These are phyloP conservation scores for Phylloscopus trochilus DNA, from an alignment of 2,113 vertebrate species.

Conservation along the genomic window DNA sequence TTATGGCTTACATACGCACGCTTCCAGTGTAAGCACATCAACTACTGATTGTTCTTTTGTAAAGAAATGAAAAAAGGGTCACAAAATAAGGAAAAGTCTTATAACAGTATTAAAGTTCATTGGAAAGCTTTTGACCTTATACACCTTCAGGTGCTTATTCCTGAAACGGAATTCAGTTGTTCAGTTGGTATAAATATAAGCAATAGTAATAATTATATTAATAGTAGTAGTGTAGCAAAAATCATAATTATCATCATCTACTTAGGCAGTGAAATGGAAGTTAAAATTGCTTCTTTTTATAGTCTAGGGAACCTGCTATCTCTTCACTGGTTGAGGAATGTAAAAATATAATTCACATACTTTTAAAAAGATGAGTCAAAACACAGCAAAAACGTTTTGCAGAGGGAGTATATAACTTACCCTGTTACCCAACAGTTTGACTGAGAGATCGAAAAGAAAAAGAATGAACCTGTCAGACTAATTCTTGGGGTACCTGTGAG, in stretches of 20 bases:
- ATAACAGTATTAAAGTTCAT: neutral
- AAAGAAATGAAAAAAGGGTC: neutral
- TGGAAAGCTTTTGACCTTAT: neutral
- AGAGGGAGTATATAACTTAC: neutral
- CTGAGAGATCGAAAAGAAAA: neutral
- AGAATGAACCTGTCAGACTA: neutral
- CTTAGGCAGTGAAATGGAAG: neutral
- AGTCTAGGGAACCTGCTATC: neutral
- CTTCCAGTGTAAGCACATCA: neutral
- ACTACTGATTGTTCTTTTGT: accelerated
- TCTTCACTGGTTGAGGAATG: neutral
- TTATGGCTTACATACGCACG: neutral
- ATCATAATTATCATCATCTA: neutral
- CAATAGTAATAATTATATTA: neutral
- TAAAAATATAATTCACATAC: neutral
- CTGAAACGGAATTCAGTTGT: neutral
- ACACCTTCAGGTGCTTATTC: neutral
- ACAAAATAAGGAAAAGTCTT: neutral
- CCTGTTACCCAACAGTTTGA: neutral
- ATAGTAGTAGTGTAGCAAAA: neutral
- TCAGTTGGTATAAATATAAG: neutral
- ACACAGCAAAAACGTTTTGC: neutral
- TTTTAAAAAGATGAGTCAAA: neutral
- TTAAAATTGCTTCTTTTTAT: neutral
- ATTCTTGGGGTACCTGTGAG: neutral